phyloP scores from a whole-genome alignment of 2,113 vertebrate species.

The Phyllostomus hastatus region DNA sequence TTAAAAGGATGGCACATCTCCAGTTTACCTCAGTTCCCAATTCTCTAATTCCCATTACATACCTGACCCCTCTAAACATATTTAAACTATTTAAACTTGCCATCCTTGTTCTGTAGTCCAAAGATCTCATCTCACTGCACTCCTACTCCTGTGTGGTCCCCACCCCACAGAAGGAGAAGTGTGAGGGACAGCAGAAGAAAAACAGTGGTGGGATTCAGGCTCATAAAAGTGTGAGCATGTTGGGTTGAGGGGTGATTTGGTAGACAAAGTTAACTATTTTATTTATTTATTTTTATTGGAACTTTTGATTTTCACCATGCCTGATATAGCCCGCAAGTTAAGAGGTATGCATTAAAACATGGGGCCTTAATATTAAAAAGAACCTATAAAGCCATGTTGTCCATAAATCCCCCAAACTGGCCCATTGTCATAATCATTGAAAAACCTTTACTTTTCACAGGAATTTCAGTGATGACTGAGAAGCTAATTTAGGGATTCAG shows the following conservation, averaged over 20 bases:
- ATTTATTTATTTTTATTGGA: background rate
- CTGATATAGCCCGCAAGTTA: background rate
- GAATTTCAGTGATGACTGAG: background rate
- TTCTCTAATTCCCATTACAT: background rate
- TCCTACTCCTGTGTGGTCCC: background rate
- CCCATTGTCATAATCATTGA: background rate
- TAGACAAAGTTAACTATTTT: background rate
- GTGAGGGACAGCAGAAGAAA: background rate
- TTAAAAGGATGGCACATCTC: background rate
- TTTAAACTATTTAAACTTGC: background rate
- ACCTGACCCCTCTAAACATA: background rate
- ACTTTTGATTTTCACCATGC: background rate
- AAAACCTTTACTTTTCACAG: background rate
- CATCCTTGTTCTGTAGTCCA: background rate
- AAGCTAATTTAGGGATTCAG: background rate
- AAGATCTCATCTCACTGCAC: background rate
- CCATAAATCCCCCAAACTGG: background rate
- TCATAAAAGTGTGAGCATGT: background rate
- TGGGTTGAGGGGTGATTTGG: background rate
- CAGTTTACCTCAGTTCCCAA: background rate
- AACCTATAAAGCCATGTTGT: background rate
- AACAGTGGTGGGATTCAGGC: background rate
- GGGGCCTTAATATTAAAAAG: background rate
- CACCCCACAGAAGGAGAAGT: background rate
- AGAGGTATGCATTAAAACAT: background rate